phyloP scores from a whole-genome alignment of 1,140 invertebrate species.

The Episyrphus balteatus region DNA sequence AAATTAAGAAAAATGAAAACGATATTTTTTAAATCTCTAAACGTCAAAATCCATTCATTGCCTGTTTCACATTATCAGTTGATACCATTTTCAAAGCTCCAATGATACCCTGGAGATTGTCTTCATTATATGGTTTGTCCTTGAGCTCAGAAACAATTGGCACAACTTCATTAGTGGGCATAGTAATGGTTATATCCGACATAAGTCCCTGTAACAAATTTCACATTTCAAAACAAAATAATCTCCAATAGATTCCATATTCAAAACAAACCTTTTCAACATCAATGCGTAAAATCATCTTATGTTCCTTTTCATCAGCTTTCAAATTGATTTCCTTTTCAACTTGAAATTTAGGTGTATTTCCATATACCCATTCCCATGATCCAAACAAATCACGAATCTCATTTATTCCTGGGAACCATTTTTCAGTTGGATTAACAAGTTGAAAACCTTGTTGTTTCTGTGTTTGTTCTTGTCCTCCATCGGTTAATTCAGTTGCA shows the following conservation, averaged over 20 bases:
- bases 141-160: slow-evolving; percentile 31
- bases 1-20: background rate
- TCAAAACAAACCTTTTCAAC: slow-evolving; percentile 25
- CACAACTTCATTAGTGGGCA: slow-evolving; percentile 27
- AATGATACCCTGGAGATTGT: slow-evolving; percentile 28
- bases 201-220: slow-evolving; percentile 24
- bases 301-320: slow-evolving; percentile 18
- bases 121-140: slow-evolving; percentile 26
- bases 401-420: slow-evolving; percentile 67
- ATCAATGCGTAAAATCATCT: slow-evolving; percentile 23
- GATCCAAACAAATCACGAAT: slow-evolving; percentile 54
- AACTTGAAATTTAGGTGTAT: slow-evolving; percentile 73
- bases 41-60: slow-evolving; percentile 22
- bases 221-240: background rate
- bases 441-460: slow-evolving; percentile 68
- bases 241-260: background rate
- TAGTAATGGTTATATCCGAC: slow-evolving; percentile 18
- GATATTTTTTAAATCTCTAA: background rate
- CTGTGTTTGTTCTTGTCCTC: slow-evolving; percentile 51
- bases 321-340: slow-evolving; percentile 31
- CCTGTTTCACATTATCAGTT: slow-evolving; percentile 31
- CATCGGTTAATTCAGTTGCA: slow-evolving; percentile 53
- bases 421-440: slow-evolving; percentile 75
- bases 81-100: slow-evolving; percentile 27
- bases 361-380: slow-evolving; percentile 86